Conservation (phyloP, 2,797 vertebrate species). For the Myotis findleyi region DNA sequence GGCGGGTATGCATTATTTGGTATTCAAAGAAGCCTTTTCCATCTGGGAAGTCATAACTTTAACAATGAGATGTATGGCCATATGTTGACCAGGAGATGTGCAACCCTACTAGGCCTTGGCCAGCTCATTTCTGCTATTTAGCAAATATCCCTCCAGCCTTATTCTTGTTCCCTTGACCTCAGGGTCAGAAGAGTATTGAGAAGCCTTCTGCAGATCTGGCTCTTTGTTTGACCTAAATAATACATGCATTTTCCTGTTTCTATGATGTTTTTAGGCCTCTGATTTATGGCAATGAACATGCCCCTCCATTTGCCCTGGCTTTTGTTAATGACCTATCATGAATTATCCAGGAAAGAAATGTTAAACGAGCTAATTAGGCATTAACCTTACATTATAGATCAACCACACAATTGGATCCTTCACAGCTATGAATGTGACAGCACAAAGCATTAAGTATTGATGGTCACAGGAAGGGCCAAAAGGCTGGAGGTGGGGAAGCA, state of each 20-base stretch:
- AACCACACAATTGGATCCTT: constrained; percentile 79
- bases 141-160: constrained; percentile 40
- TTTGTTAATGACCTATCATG: constrained; percentile 84
- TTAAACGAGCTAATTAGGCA: constrained; percentile 83
- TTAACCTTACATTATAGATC: constrained; percentile 81
- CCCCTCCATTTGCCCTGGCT: constrained; percentile 79
- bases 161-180: constrained; percentile 53
- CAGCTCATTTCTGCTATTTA: not conserved
- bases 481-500: not conserved
- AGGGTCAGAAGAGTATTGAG: constrained; percentile 72
- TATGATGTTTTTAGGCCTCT: constrained; percentile 71
- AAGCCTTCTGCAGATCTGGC: constrained; percentile 19
- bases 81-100: not conserved
- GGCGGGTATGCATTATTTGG: not conserved
- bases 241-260: constrained; percentile 74
- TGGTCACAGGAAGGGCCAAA: constrained; percentile 59
- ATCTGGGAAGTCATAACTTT: not conserved
- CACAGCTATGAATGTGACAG: constrained; percentile 61
- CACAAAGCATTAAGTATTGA: constrained; percentile 64
- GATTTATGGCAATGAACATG: constrained; percentile 81
- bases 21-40: not conserved
- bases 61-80: not conserved
- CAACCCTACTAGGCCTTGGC: not conserved
- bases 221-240: constrained; percentile 81
- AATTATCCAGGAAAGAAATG: constrained; percentile 84